phyloP scores from a whole-genome alignment of 2,888 invertebrate genomes.

The Macrophya alboannulata region DNA sequence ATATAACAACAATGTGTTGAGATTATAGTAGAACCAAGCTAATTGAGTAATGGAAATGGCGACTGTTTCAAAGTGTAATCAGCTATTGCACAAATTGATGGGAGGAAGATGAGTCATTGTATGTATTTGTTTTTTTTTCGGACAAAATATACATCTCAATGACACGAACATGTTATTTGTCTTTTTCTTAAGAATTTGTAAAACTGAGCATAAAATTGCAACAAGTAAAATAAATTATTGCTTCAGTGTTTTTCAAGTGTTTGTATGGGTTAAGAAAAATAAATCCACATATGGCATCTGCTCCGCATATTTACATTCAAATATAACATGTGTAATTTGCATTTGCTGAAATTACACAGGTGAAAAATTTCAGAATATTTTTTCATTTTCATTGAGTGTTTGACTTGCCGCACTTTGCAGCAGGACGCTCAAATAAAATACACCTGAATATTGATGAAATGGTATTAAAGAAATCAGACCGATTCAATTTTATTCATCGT shows the following conservation, averaged over 20 bases:
- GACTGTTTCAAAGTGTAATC: background rate
- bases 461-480: background rate
- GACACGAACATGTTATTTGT: background rate
- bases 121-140: too few species aligned
- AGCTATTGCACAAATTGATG: background rate
- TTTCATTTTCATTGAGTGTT: background rate
- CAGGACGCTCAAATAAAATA: background rate
- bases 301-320: background rate
- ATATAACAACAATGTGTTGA: constrained; percentile 33
- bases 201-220: background rate
- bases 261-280: background rate
- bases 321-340: constrained; percentile 8
- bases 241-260: background rate
- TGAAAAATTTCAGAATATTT: background rate
- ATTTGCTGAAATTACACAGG: background rate
- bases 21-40: constrained; percentile 28
- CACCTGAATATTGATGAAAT: background rate
- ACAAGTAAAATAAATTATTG: background rate
- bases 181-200: background rate
- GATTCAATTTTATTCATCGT: background rate
- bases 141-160: too few species aligned
- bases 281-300: constrained; percentile 18
- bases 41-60: constrained; percentile 7
- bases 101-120: background rate
- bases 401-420: background rate